Evolutionary conservation across 2,888 invertebrate species (phyloP), one percentile per base, ranked within the genome.

Genomic region (Sylvicola cinctus): DNA sequence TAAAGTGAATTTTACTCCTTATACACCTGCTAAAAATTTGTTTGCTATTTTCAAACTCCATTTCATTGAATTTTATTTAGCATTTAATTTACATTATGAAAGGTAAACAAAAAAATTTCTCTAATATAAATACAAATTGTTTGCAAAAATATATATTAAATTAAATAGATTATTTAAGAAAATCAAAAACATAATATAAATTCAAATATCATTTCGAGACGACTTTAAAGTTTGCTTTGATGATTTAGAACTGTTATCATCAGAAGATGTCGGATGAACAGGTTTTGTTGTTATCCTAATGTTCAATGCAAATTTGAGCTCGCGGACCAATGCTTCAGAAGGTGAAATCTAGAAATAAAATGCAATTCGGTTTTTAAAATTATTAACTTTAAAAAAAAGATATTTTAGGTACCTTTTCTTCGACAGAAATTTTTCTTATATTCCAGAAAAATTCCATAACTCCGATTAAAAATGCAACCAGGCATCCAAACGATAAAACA

Each of bases 381-480:
- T n/a, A n/a, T n/a, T n/a, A 8, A 20, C 4, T 6, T 20, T 20
- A 8, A 20, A 8, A 6, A 8, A 4, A 20, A 20, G 8, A 28
- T 28, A 26, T 23, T 17, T n/a, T n/a, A n/a, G n/a, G n/a, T 49
- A 83, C 84, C 63, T 74, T 76, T 53, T 81, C 77, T 38, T 73
- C 71, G 2, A 76, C 72, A 16, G 80, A 71, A 32, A 81, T 71
- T 47, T 78, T 67, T 42, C 76, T 68, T 2, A 84, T 73, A 51
- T 87, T 81, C 71, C 85, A 74, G 13, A 85, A 57, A 49, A 91
- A 88, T 52, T 95, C 90, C 14, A 75, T 61, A 8, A 85, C 54
- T 4, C 85, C 83, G 13, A 90, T 69, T 3, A 76, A 40, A 28
- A 79, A 60, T 1, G 85, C 78, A 14, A 76, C 52, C 2, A 65